Percentiles rank a stretch among this genome's conserved stretches.
phyloP scores from a whole-genome alignment of 2,888 invertebrate genomes.

The Lasioglossum calceatum region DNA sequence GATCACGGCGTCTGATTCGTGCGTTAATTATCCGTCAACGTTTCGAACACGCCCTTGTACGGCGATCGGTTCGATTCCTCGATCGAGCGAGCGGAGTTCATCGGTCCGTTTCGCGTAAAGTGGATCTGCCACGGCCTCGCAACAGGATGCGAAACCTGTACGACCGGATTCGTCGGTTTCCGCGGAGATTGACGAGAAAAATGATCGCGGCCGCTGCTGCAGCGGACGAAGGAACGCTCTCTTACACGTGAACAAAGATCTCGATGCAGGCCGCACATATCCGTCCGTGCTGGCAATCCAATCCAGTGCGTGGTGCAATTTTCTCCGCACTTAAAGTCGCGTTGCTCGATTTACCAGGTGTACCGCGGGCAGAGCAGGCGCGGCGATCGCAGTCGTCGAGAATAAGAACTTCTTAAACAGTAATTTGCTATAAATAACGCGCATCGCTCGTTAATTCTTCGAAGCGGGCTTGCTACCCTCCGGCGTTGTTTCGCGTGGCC shows the following conservation, averaged over 20 bases:
- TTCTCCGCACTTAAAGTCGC: conserved; percentile 12
- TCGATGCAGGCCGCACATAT: not conserved
- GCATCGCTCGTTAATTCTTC: conserved; percentile 32
- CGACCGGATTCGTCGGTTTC: conserved; percentile 57
- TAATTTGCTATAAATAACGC: conserved; percentile 29
- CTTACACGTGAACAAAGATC: not conserved
- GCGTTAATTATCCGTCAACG: conserved; percentile 6
- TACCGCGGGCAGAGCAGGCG: not conserved
- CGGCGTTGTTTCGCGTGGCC: not conserved
- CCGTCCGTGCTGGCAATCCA: not conserved
- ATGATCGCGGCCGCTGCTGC: not conserved
- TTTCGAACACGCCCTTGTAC: not conserved
- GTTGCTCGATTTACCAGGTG: conserved; percentile 24
- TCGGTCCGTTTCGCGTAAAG: conserved; percentile 25
- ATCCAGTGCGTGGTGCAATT: conserved; percentile 19
- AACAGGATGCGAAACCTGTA: conserved; percentile 63
- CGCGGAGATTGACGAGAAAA: conserved; percentile 43
- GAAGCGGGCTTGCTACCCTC: not conserved
- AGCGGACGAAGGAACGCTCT: not conserved
- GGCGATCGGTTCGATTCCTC: conserved; percentile 18
- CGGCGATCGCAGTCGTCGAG: not conserved
- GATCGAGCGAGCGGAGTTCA: not conserved
- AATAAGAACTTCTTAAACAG: conserved; percentile 22
- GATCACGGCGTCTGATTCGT: not conserved
- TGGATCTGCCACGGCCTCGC: conserved; percentile 20